A percentile compares a stretch with the other conserved stretches of the same genome.
Evolutionary conservation across 2,797 vertebrate genomes (phyloP).

Genomic region (Hippocampus kuda): DNA sequence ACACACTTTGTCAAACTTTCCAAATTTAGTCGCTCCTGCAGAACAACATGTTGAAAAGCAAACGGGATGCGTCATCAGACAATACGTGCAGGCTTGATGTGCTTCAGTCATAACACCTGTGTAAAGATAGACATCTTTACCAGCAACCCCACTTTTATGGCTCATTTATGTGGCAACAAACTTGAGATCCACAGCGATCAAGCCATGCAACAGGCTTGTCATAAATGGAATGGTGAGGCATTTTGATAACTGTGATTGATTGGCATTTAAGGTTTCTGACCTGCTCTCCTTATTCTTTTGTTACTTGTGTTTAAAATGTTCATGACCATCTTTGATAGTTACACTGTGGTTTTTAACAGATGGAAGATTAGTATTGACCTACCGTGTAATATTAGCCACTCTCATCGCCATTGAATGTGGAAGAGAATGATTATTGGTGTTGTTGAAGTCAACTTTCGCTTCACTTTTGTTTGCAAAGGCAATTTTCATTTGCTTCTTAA

Average conservation of each 20-base stretch:
- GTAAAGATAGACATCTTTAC: slow-evolving; percentile 69
- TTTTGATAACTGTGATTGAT: slow-evolving; percentile 23
- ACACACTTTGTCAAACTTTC: not conserved
- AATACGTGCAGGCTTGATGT: slow-evolving; percentile 43
- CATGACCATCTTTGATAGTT: not conserved
- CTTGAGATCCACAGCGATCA: slow-evolving; percentile 39
- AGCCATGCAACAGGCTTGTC: slow-evolving; percentile 29
- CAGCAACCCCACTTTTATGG: slow-evolving; percentile 60
- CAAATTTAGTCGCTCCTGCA: not conserved
- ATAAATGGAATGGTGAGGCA: slow-evolving; percentile 43
- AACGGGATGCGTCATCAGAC: slow-evolving; percentile 47
- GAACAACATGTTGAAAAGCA: not conserved
- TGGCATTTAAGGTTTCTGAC: not conserved
- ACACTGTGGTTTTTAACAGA: not conserved
- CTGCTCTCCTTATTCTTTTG: not conserved
- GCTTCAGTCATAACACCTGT: slow-evolving; percentile 68
- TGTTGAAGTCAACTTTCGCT: not conserved
- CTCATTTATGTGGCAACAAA: slow-evolving; percentile 64
- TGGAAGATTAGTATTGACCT: not conserved
- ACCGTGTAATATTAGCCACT: not conserved
- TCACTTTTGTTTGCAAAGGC: not conserved
- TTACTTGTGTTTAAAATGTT: not conserved
- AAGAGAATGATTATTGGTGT: not conserved
- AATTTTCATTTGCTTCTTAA: not conserved
- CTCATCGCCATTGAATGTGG: not conserved